A percentile compares a stretch with the other conserved stretches of the same genome.
Conservation (phyloP, 1,140 invertebrate genomes). For the Zaprionus inermis region DNA sequence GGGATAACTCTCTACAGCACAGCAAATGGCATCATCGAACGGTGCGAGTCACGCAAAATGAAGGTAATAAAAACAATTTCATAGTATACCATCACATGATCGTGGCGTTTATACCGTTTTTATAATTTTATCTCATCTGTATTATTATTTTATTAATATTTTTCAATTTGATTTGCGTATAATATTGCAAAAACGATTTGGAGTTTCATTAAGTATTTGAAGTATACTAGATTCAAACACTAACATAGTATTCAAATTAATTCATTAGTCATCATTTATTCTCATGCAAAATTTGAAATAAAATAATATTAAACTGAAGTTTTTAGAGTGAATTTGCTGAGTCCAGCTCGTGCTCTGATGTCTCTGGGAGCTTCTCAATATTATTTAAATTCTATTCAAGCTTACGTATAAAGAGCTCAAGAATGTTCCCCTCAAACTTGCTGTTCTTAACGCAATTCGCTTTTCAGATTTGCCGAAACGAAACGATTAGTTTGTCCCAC, state of each 20-base stretch:
- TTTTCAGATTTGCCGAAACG: background rate
- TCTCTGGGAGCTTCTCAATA: no score
- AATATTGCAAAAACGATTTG: no score
- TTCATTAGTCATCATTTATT: no score
- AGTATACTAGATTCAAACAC: background rate
- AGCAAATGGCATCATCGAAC: constrained; percentile 18
- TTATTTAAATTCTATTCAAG: no score
- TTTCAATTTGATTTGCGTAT: background rate
- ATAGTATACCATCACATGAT: constrained; percentile 57
- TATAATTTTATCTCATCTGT: background rate
- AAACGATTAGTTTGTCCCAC: background rate
- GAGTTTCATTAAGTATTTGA: background rate
- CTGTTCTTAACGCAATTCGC: background rate
- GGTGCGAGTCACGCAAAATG: constrained; percentile 25
- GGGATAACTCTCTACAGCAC: background rate
- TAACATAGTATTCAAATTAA: no score
- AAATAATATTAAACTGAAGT: no score
- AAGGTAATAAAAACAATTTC: constrained; percentile 51
- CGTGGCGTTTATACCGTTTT: constrained; percentile 11
- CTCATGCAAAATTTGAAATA: no score
- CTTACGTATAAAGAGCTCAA: no score
- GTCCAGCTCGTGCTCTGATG: no score
- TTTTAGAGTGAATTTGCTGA: no score
- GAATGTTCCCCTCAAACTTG: background rate
- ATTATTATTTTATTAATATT: constrained; percentile 23